Percentiles rank a stretch among this genome's conserved stretches.
Evolutionary conservation across 1,140 invertebrate species (phyloP).

Genomic region (Cryptotermes secundus): DNA sequence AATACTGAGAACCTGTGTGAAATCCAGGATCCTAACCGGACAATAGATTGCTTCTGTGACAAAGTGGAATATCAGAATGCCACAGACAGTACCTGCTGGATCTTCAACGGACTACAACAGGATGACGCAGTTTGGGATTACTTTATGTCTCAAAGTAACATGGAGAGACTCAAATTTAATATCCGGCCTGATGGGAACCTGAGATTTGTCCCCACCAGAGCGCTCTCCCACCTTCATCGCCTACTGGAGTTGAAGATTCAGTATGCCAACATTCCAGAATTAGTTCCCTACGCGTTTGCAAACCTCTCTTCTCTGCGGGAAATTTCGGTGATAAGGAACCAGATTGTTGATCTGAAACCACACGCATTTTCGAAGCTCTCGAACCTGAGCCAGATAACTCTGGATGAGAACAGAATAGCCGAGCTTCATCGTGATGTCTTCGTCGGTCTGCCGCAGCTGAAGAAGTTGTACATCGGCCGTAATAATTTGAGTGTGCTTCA

Average conservation of each 20-base stretch:
- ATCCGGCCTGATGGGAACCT: slow-evolving; percentile 64
- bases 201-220: slow-evolving; percentile 64
- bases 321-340: slow-evolving; percentile 35
- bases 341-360: slow-evolving; percentile 61
- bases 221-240: slow-evolving; percentile 62
- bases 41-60: slow-evolving; percentile 53
- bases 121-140: slow-evolving; percentile 67
- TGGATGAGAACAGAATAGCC: slow-evolving; percentile 69
- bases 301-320: slow-evolving; percentile 62
- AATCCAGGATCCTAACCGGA: slow-evolving; percentile 44
- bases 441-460: slow-evolving; percentile 64
- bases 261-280: slow-evolving; percentile 66
- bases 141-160: slow-evolving; percentile 67
- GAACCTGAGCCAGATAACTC: slow-evolving; percentile 62
- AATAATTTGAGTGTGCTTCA: slow-evolving; percentile 73
- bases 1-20: slow-evolving; percentile 49
- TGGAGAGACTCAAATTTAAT: slow-evolving; percentile 67
- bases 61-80: slow-evolving; percentile 44
- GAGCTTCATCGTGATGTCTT: slow-evolving; percentile 71
- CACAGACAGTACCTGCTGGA: slow-evolving; percentile 56
- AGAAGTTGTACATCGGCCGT: slow-evolving; percentile 62
- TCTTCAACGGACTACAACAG: slow-evolving; percentile 62
- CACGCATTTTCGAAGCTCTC: slow-evolving; percentile 67
- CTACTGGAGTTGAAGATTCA: slow-evolving; percentile 65
- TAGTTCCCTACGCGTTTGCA: slow-evolving; percentile 66